phyloP scores from a whole-genome alignment of 2,888 invertebrate genomes.

The Iselma pallidipennis region DNA sequence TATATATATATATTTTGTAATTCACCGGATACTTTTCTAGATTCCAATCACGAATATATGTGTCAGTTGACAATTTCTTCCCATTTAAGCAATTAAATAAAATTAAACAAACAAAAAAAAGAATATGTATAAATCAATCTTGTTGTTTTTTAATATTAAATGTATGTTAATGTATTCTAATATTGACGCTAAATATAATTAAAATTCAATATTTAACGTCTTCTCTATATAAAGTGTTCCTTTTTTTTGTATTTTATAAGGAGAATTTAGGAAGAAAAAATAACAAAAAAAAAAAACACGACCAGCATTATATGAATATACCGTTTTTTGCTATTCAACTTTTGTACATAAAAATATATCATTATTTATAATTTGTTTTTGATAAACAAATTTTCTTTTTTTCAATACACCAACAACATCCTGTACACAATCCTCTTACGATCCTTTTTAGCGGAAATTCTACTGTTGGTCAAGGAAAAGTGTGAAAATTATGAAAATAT shows the following conservation, averaged over 20 bases:
- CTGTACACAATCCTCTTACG: neutral
- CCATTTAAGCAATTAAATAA: constrained; percentile 45
- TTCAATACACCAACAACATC: neutral
- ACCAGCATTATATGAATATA: constrained; percentile 28
- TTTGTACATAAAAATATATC: constrained; percentile 35
- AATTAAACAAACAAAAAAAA: constrained; percentile 42
- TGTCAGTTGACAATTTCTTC: constrained; percentile 49
- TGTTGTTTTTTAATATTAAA: constrained; percentile 54
- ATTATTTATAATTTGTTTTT: constrained; percentile 30
- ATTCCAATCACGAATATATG: constrained; percentile 48
- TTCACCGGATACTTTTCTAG: constrained; percentile 48
- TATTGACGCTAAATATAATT: constrained; percentile 53
- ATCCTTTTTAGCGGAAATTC: no score
- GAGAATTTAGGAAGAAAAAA: no score
- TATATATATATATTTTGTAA: constrained; percentile 45
- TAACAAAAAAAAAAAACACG: neutral
- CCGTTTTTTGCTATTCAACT: constrained; percentile 30
- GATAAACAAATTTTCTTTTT: constrained; percentile 17
- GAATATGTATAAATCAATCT: constrained; percentile 53
- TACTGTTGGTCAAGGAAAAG: no score
- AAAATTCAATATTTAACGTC: constrained; percentile 45
- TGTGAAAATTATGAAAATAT: no score
- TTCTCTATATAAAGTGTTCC: constrained; percentile 37
- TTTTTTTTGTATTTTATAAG: constrained; percentile 26
- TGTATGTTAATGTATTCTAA: constrained; percentile 54